Conservation (phyloP, 2,888 invertebrate species). For the Scaptomyza parva region DNA sequence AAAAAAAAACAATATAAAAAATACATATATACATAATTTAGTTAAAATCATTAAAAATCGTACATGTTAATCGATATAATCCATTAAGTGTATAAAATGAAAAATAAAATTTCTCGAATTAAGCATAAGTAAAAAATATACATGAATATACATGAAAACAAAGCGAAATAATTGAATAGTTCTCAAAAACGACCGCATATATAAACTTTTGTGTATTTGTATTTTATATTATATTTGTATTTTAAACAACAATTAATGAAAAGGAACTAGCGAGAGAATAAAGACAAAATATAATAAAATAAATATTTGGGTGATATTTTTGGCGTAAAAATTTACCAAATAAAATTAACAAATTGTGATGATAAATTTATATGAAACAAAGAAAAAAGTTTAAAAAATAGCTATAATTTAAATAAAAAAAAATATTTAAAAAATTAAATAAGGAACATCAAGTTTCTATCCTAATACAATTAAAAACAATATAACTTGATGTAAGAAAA, state of each 20-base stretch:
- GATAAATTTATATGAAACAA: constrained; percentile 39
- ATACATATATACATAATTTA: constrained; percentile 4
- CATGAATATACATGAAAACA: not conserved
- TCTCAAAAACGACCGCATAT: not conserved
- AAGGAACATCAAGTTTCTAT: too few species aligned
- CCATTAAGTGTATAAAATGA: constrained; percentile 3
- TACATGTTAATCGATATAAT: constrained; percentile 14
- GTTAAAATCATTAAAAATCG: constrained; percentile 2
- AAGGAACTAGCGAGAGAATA: constrained; percentile 14
- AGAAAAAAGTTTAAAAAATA: constrained; percentile 13
- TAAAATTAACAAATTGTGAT: constrained; percentile 64
- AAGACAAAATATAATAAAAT: constrained; percentile 3
- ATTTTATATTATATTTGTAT: not conserved
- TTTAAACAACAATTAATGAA: not conserved
- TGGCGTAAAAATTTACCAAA: constrained; percentile 44
- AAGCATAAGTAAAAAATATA: not conserved
- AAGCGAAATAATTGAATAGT: not conserved
- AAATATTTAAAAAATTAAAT: not conserved
- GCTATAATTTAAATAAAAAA: constrained; percentile 12
- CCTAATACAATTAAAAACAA: not conserved
- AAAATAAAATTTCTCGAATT: not conserved
- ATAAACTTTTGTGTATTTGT: not conserved
- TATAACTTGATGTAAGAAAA: not conserved
- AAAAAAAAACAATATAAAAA: constrained; percentile 2
- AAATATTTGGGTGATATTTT: constrained; percentile 63